phyloP scores from a whole-genome alignment of 2,888 invertebrate genomes.

The Scaeva pyrastri region DNA sequence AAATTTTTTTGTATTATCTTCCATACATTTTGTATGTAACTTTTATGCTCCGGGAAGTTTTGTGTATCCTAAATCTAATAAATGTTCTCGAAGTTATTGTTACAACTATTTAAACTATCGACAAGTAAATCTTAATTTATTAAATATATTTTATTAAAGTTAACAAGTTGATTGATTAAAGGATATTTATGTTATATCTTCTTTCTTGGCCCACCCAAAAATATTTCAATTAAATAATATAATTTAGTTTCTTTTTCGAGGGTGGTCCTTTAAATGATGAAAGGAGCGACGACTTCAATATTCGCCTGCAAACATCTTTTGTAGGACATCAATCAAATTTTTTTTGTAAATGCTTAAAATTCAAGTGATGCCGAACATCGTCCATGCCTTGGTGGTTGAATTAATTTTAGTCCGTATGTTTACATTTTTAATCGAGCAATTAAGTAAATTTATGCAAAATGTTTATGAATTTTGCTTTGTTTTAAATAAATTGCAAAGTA shows the following conservation, averaged over 20 bases:
- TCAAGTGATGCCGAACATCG: slow-evolving; percentile 54
- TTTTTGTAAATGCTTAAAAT: slow-evolving; percentile 43
- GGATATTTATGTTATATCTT: slow-evolving; percentile 49
- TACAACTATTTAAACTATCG: too few species aligned
- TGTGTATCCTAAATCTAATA: too few species aligned
- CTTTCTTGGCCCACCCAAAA: slow-evolving; percentile 27
- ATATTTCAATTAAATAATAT: slow-evolving; percentile 67
- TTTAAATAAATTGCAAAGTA: slow-evolving; percentile 65
- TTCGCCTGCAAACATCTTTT: slow-evolving; percentile 9
- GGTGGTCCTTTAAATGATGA: slow-evolving; percentile 52
- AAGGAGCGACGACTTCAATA: slow-evolving; percentile 28
- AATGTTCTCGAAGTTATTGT: too few species aligned
- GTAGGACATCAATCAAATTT: slow-evolving; percentile 59
- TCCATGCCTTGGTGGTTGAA: not conserved
- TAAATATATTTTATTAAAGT: not conserved
- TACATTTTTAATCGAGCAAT: slow-evolving; percentile 57
- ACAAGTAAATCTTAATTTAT: not conserved
- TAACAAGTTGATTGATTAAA: slow-evolving; percentile 28
- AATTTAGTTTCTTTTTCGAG: slow-evolving; percentile 58
- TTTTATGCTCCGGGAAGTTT: too few species aligned
- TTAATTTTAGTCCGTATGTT: slow-evolving; percentile 55
- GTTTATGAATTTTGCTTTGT: slow-evolving; percentile 20
- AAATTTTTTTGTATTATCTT: too few species aligned
- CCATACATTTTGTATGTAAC: too few species aligned
- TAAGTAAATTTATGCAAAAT: slow-evolving; percentile 71